Base-by-base conservation (phyloP, 2,888 invertebrate species). In the Brachyptera putata region DNA sequence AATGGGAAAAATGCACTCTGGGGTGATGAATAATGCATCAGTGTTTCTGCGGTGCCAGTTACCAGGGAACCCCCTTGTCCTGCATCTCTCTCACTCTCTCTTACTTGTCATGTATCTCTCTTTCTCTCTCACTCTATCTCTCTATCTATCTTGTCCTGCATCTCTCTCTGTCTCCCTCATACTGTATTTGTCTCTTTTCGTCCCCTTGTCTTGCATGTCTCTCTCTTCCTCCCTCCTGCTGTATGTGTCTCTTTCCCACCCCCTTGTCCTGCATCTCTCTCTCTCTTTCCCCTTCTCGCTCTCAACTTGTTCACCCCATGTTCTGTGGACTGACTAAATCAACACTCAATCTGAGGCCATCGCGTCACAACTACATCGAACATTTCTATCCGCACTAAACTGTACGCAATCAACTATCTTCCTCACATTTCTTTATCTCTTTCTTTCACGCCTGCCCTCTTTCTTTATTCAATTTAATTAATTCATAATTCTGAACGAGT, bases 21-120 rank as follows among this genome's bases (percentile, higher is more conserved):
- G 67, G 66, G 66, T 67, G 63, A 66, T 67, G 67, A 66, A 67
- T 67, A 66, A 67, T 65, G 66, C 66, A 67, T 64, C 55, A 57
- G 53, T 21, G 53, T 53, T 46, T 53, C 36, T 53, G 43, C 21
- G 53, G 53, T 53, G 34, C 36, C 16, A 9, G 41, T 50, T 50
- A 5, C 24, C 30, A 11, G 26, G 14, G 30, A 50, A 50, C 25
- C 43, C 57, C n/a, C 43, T 55, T 43, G 41, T 57, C 37, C n/a
- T n/a, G n/a, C n/a, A n/a, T n/a, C n/a, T n/a, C n/a, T n/a, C n/a
- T n/a, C n/a, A n/a, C n/a, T n/a, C n/a, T n/a, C n/a, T n/a, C n/a
- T n/a, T n/a, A n/a, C n/a, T n/a, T n/a, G n/a, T n/a, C n/a, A n/a
- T 1, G 11, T 34, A 4, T 30, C 58, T 14, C 48, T 46, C 21